Evolutionary conservation across 2,888 invertebrate genomes (phyloP).

Genomic region (Plebejus anna): DNA sequence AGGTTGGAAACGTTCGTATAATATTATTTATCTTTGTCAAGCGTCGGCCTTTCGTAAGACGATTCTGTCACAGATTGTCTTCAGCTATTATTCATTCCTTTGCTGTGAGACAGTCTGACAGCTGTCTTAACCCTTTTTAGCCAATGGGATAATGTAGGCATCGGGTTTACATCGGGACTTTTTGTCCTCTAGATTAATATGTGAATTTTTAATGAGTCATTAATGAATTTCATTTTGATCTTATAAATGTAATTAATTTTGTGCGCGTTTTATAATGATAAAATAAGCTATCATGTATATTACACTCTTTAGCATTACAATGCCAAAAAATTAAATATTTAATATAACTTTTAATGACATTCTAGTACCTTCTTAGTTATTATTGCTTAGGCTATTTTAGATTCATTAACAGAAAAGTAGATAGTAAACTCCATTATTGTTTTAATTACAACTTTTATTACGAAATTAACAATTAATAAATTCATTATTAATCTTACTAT

Average conservation of each 20-base stretch:
- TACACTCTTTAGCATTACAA: too few relatives aligned
- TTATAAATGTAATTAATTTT: background rate
- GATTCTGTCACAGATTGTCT: conserved; percentile 79
- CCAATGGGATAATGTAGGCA: conserved; percentile 60
- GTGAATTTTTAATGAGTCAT: conserved; percentile 1
- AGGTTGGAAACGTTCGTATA: conserved; percentile 68
- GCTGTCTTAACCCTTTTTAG: conserved; percentile 75
- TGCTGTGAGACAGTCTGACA: conserved; percentile 72
- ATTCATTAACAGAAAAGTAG: background rate
- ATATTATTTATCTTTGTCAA: conserved; percentile 76
- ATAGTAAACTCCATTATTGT: background rate
- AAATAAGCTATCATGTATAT: too few relatives aligned
- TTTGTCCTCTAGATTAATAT: conserved; percentile 38
- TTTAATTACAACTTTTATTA: background rate
- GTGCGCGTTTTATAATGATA: background rate
- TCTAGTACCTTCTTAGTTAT: background rate
- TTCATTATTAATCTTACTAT: conserved; percentile 5
- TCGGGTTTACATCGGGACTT: conserved; percentile 46
- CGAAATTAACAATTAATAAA: background rate
- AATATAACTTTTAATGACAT: background rate
- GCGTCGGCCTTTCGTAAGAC: conserved; percentile 73
- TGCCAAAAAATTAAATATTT: background rate
- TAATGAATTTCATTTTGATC: background rate
- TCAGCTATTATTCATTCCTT: conserved; percentile 70
- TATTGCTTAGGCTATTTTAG: background rate